phyloP scores from a whole-genome alignment of 1,140 invertebrate genomes.

The Stegodyphus mimosarum region DNA sequence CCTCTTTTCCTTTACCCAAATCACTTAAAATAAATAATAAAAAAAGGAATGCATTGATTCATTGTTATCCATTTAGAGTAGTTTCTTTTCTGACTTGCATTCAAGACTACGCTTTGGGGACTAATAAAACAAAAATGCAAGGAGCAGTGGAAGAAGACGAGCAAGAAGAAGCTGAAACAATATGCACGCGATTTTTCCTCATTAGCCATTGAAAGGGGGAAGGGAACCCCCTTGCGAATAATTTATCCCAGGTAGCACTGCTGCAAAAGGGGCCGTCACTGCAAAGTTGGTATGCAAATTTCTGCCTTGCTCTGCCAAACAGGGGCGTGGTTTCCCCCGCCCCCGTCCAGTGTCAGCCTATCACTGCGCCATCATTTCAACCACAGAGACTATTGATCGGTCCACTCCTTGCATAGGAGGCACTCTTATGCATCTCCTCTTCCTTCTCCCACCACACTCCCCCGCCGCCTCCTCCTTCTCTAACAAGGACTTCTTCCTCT shows the following conservation, averaged over 20 bases:
- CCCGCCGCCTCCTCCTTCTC: slow-evolving; percentile 34
- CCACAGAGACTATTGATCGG: slow-evolving; percentile 58
- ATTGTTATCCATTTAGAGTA: slow-evolving; percentile 57
- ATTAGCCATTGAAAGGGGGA: slow-evolving; percentile 14
- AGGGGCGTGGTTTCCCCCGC: slow-evolving; percentile 50
- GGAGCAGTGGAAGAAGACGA: not conserved
- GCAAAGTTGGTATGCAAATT: slow-evolving; percentile 59
- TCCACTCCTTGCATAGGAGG: slow-evolving; percentile 56
- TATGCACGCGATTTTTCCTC: slow-evolving; percentile 59
- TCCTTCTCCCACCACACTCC: slow-evolving; percentile 4
- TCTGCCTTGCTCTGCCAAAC: slow-evolving; percentile 55
- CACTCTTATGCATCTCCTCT: slow-evolving; percentile 58
- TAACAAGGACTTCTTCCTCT: slow-evolving; percentile 56
- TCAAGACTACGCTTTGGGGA: slow-evolving; percentile 27
- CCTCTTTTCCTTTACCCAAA: slow-evolving; percentile 33
- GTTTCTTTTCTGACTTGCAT: slow-evolving; percentile 36
- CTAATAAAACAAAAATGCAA: slow-evolving; percentile 58
- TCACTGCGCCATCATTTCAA: slow-evolving; percentile 57
- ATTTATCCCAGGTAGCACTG: slow-evolving; percentile 58
- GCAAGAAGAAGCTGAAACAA: slow-evolving; percentile 35
- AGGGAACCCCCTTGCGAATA: slow-evolving; percentile 26
- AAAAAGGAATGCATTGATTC: slow-evolving; percentile 44
- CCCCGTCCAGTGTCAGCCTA: slow-evolving; percentile 47
- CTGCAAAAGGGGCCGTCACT: slow-evolving; percentile 51
- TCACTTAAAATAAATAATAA: slow-evolving; percentile 49